Evolutionary conservation across 92 coral and sea anemone species (phyloP).

Genomic region (Heteractis magnifica): DNA sequence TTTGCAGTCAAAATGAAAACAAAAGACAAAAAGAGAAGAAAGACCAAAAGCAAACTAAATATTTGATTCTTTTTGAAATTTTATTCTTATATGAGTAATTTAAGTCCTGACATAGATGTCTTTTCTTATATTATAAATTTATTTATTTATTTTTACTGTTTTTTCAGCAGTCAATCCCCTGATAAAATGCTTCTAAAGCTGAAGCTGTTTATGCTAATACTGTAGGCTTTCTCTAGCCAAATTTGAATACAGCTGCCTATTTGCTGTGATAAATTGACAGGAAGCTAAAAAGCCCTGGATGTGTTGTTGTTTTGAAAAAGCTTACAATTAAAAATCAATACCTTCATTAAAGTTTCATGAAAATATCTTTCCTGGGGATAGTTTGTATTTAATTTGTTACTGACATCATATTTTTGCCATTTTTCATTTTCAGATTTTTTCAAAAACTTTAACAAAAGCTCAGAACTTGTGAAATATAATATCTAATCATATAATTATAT

Average conservation of each 20-base stretch:
- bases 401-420: too few species aligned
- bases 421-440: too few species aligned
- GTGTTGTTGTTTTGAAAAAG: background rate
- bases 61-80: background rate
- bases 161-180: background rate
- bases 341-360: too few species aligned
- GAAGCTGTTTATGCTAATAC: background rate
- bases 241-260: slow-evolving; percentile 7
- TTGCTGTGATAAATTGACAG: slow-evolving; percentile 3
- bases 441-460: too few species aligned
- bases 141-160: background rate
- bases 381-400: too few species aligned
- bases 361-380: too few species aligned
- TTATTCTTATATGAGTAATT: background rate
- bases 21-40: background rate
- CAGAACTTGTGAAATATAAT: too few species aligned
- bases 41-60: background rate
- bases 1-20: background rate
- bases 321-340: background rate
- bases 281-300: background rate
- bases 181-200: background rate
- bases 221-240: background rate
- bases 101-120: background rate
- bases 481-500: too few species aligned
- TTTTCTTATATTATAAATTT: background rate